Base-by-base conservation (phyloP, 2,888 invertebrate genomes). In the Netelia virgata region DNA sequence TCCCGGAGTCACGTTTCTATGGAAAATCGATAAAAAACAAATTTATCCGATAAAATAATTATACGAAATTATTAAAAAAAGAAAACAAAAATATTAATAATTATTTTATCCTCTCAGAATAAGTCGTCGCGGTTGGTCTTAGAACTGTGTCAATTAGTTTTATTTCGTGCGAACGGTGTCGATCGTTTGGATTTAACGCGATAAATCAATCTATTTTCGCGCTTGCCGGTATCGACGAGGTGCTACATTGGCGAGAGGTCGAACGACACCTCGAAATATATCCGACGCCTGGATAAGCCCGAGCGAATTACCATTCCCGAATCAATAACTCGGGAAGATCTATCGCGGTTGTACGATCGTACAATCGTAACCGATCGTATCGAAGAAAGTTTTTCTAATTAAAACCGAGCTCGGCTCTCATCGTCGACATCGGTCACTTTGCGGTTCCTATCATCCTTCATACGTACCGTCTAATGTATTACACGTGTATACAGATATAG, bases 301-400 rank as follows among this genome's bases (percentile, higher is more conserved):
- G 28, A 18, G 55, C 47, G 59, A 59, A 76, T 76, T 47, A 68
- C 28, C 59, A 57, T 59, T 59, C 47, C 28, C 10, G 61, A 78
- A 78, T 78, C 77, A 78, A 78, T 77, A 69, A 76, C 9, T 23
- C 14, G 14, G 14, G 57, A 47, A 47, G 41, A 68, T 76, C 57
- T 23, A 66, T 76, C 57, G 74, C 11, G 41, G 20, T 18, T 18
- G 50, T 28, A 23, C 20, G 8, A 14, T 50, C 41, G 8, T 23
- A 50, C 14, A 14, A 9, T 50, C 50, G n/a, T 47, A 70, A 36
- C 20, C 68, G 59, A 69, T 69, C 47, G 14, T 47, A 14, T 47
- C 11, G 14, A 61, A 69, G 20, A 78, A 41, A 61, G 20, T 47
- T 68, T 77, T 78, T 78, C 61, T 78, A 78, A 78, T 78, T 78